A percentile compares a stretch with the other conserved stretches of the same genome.
These are phyloP conservation scores for Agrochola litura DNA, from an alignment of 2,888 invertebrate species.

Conservation along the genomic window DNA sequence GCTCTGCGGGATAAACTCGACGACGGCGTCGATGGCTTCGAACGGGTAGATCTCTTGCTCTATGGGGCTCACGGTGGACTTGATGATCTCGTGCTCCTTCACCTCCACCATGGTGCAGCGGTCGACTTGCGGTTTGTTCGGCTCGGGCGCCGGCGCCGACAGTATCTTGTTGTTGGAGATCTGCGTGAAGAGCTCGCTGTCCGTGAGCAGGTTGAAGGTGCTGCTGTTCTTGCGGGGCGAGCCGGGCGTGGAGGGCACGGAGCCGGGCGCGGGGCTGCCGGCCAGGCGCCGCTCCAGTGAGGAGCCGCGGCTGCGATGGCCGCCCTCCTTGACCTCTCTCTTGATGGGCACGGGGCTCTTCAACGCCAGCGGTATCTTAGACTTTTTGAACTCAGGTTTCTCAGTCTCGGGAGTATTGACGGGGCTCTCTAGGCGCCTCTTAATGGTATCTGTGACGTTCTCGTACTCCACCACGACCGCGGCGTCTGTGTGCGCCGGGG, in stretches of 20 bases:
- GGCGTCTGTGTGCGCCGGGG: slow-evolving; percentile 49
- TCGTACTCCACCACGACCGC: slow-evolving; percentile 85
- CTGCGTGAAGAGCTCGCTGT: slow-evolving; percentile 93
- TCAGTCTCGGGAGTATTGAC: slow-evolving; percentile 83
- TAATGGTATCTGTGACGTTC: slow-evolving; percentile 92
- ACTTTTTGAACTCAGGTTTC: slow-evolving; percentile 83
- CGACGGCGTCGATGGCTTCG: slow-evolving; percentile 88
- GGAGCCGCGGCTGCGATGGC: slow-evolving; percentile 76
- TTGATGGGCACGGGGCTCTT: slow-evolving; percentile 84
- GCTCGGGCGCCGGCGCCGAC: slow-evolving; percentile 60
- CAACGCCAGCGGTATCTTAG: slow-evolving; percentile 85
- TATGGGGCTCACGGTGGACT: slow-evolving; percentile 89
- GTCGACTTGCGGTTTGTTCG: slow-evolving; percentile 64
- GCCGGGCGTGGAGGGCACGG: slow-evolving; percentile 74
- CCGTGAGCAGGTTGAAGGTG: slow-evolving; percentile 92
- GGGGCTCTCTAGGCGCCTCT: slow-evolving; percentile 90
- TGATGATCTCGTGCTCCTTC: slow-evolving; percentile 92
- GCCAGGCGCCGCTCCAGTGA: slow-evolving; percentile 74
- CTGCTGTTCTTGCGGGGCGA: slow-evolving; percentile 87
- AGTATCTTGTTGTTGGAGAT: slow-evolving; percentile 90
- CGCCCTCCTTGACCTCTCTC: slow-evolving; percentile 79
- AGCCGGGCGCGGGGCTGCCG: slow-evolving; percentile 65
- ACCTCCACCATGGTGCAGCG: slow-evolving; percentile 92
- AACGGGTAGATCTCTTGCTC: slow-evolving; percentile 87
- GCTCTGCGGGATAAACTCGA: slow-evolving; percentile 89